Percentiles rank a stretch among this genome's conserved stretches.
Conservation (phyloP, 1,140 invertebrate species). For the Sitobion miscanthi region DNA sequence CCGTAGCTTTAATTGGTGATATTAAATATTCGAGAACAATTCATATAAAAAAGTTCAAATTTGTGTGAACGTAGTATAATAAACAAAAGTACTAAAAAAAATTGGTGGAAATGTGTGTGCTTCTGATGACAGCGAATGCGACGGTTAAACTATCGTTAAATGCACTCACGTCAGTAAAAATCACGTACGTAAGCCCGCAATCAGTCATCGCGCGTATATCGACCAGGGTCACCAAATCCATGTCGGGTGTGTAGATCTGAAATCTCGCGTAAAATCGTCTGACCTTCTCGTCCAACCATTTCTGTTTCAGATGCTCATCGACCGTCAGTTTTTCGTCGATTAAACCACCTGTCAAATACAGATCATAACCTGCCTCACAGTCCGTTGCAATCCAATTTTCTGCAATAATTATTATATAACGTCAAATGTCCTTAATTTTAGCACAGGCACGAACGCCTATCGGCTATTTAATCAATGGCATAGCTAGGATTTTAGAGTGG, state of each 20-base stretch:
- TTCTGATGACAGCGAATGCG: too few relatives aligned
- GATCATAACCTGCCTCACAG: background rate
- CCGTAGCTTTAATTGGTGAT: too few relatives aligned
- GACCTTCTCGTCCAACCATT: background rate
- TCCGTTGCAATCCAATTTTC: background rate
- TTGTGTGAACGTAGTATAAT: too few relatives aligned
- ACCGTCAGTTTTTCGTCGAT: background rate
- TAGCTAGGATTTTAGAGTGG: too few relatives aligned
- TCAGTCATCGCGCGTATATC: background rate
- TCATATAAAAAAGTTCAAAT: too few relatives aligned
- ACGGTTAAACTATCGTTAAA: background rate
- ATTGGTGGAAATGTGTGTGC: too few relatives aligned
- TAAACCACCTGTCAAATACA: conserved; percentile 5
- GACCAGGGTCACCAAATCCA: background rate
- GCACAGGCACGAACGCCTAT: too few relatives aligned
- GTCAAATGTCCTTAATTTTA: background rate
- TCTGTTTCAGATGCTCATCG: background rate
- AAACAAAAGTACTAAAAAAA: too few relatives aligned
- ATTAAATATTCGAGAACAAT: too few relatives aligned
- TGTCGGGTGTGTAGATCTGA: background rate
- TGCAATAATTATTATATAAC: background rate
- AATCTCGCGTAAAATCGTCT: background rate
- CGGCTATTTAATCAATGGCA: too few relatives aligned
- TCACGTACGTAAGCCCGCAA: background rate
- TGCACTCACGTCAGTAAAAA: background rate